Base-by-base conservation (phyloP, 2,888 invertebrate genomes). In the Corythucha ciliata region DNA sequence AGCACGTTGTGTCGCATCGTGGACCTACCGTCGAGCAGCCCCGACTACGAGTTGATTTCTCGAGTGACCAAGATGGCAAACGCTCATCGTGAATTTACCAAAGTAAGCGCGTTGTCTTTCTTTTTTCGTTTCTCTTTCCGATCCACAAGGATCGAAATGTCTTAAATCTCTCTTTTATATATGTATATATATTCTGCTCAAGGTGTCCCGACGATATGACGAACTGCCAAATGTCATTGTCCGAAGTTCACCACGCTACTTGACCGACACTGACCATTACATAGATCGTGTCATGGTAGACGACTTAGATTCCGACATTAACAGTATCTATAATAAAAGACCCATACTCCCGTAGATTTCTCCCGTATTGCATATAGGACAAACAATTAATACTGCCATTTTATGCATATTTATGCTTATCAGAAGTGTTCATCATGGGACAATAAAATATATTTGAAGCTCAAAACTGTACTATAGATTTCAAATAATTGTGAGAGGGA, bases 81-180 rank as follows among this genome's bases (percentile, higher is more conserved):
- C 59, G 88, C 88, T 0, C 87, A 89, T 67, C 83, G 87, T 62
- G 89, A 89, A 70, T 89, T 88, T 66, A 86, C 88, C 0, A 69
- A 85, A 61, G 79, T n/a, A n/a, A n/a, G n/a, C n/a, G n/a, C n/a
- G n/a, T n/a, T n/a, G n/a, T n/a, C n/a, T n/a, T n/a, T n/a, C n/a
- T n/a, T 89, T 4, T 88, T 88, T 3, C 69, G 53, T 65, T 51
- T 33, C 40, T 48, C 24, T 45, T 14, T 29, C 18, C 8, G 8
- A 36, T n/a, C 37, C 8, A 21, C 8, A 20, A 22, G 40, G n/a
- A 10, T 8, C 8, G 20, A 8, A 6, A n/a, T 10, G 16, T 40
- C 7, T 22, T 40, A 20, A 20, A 40, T 16, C n/a, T 8, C 16
- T 18, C 20, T 7, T 16, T 18, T 40, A 10, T 18, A 20, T 40